phyloP scores from a whole-genome alignment of 2,797 vertebrate genomes.

The Nasua narica region DNA sequence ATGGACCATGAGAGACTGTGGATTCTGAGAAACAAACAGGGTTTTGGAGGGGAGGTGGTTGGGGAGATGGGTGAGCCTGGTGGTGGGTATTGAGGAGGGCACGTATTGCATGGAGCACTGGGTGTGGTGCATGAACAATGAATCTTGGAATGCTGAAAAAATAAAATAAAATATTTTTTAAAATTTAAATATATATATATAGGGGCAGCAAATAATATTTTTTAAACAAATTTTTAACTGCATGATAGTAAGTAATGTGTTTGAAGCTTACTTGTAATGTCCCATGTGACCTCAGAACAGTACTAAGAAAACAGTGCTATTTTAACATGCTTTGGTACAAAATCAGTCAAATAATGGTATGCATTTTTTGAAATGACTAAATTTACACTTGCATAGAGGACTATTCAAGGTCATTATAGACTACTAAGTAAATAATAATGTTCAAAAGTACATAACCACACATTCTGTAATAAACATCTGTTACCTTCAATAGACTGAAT shows the following conservation, averaged over 20 bases:
- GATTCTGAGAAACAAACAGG: no score
- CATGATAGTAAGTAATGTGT: constrained; percentile 82
- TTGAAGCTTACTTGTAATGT: constrained; percentile 81
- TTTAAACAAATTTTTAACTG: neutral
- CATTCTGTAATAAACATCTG: constrained; percentile 77
- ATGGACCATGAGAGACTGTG: no score
- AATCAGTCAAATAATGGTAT: constrained; percentile 81
- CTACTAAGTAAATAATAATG: constrained; percentile 79
- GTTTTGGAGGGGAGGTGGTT: no score
- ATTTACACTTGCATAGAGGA: constrained; percentile 65
- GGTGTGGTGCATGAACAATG: no score
- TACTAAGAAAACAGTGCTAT: constrained; percentile 78
- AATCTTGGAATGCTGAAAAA: no score
- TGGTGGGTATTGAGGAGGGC: no score
- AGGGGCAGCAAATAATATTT: neutral
- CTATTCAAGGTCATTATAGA: constrained; percentile 80
- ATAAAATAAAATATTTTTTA: no score
- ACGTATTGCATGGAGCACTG: no score
- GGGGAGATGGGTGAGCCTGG: no score
- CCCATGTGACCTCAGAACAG: constrained; percentile 73
- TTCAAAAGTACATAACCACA: constrained; percentile 77
- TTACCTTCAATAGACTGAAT: constrained; percentile 77
- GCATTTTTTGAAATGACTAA: constrained; percentile 68
- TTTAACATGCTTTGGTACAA: constrained; percentile 79
- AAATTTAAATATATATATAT: no score